Base-by-base conservation (phyloP, 2,888 invertebrate species). In the Synergus japonicus region DNA sequence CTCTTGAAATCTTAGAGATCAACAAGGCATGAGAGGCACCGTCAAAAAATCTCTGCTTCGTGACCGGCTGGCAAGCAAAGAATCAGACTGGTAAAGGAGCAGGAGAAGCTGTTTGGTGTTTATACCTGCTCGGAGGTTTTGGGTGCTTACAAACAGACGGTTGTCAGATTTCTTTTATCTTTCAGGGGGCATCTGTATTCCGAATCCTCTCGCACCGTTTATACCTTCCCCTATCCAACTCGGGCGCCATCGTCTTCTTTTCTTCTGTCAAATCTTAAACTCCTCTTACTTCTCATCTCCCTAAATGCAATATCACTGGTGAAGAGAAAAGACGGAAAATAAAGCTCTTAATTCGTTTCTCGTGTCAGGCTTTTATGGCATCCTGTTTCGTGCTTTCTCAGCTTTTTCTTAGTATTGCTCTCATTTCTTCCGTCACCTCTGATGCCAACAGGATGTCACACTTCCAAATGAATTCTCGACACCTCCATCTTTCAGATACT, bases 81-180 rank as follows among this genome's bases (percentile, higher is more conserved):
- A 83, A 83, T 79, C 80, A 49, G 84, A 81, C 84, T 83, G 84
- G 82, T 79, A 83, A 85, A 85, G 84, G 85, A 82, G 81, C 80
- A 83, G 77, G 65, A 65, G 69, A 76, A 80, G 49, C 84, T 87
- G 87, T 87, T 89, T 87, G 87, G 87, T 89, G 89, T 89, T 89
- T 89, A 89, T 90, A 90, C 90, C 91, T 91, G 89, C 87, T 80
- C 77, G 80, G 76, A 73, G 86, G 84, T 85, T 86, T 82, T 83
- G 85, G 86, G 86, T 89, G 89, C 90, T 90, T 89, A 88, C 91
- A 90, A 91, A 91, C 90, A 90, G 89, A 84, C 90, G 89, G 88
- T 90, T 90, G 91, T 91, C 90, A 90, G 91, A 90, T 91, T 90
- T 91, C 89, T 88, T 91, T 91, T 92, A 92, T 91, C 91, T 91